Percentiles rank a stretch among this genome's conserved stretches.
phyloP scores from a whole-genome alignment of 2,113 vertebrate species.

The Phrynosoma blainvillii region DNA sequence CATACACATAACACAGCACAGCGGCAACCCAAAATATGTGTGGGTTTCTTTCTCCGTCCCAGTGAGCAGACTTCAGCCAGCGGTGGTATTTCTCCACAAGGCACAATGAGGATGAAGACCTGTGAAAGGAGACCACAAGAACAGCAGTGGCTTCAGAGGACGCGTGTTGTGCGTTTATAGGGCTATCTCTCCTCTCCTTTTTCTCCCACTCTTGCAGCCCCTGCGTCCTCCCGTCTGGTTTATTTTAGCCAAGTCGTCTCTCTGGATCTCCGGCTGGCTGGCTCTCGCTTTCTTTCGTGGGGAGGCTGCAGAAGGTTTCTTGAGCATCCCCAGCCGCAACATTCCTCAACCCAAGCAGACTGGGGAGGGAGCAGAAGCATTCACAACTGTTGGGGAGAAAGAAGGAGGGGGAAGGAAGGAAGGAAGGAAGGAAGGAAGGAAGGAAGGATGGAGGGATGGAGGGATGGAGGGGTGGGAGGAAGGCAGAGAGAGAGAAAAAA shows the following conservation, averaged over 20 bases:
- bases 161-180: neutral
- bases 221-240: slow-evolving; percentile 29
- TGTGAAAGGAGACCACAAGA: too few relatives aligned
- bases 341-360: slow-evolving; percentile 47
- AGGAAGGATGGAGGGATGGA: neutral
- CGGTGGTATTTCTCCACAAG: slow-evolving; percentile 47
- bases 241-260: slow-evolving; percentile 38
- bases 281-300: slow-evolving; percentile 52
- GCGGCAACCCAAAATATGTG: neutral
- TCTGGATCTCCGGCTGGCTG: slow-evolving; percentile 15
- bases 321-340: slow-evolving; percentile 68
- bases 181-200: neutral
- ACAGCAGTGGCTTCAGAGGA: slow-evolving; percentile 34
- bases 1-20: neutral
- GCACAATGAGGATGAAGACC: slow-evolving; percentile 36
- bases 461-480: slow-evolving; percentile 38
- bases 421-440: slow-evolving; percentile 27
- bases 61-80: neutral
- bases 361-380: slow-evolving; percentile 12
- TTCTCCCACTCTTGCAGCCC: neutral
- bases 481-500: neutral
- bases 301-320: slow-evolving; percentile 37
- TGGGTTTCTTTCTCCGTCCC: neutral
- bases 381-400: slow-evolving; percentile 72
- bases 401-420: slow-evolving; percentile 29